These are phyloP conservation scores for Numenius arquata DNA, from an alignment of 2,113 vertebrate species.

Conservation along the genomic window DNA sequence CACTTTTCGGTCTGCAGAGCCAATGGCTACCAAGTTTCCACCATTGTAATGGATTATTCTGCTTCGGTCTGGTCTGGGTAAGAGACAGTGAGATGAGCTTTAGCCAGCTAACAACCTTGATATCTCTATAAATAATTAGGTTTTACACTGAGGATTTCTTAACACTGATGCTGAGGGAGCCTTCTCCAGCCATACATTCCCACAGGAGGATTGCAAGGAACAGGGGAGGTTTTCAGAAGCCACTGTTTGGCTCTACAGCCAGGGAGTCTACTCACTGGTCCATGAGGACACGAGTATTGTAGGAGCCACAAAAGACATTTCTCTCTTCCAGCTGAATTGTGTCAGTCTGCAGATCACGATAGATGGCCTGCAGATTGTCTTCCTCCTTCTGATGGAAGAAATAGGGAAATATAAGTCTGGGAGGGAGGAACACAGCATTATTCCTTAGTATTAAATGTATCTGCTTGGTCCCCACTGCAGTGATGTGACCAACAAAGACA, in stretches of 20 bases:
- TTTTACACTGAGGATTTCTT: neutral
- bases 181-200: neutral
- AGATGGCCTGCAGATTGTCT: slow-evolving; percentile 64
- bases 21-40: slow-evolving; percentile 72
- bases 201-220: neutral
- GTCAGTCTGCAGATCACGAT: slow-evolving; percentile 71
- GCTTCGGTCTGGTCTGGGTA: slow-evolving; percentile 72
- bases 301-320: slow-evolving; percentile 87
- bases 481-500: neutral
- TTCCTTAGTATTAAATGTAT: fast-evolving
- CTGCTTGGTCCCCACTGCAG: neutral
- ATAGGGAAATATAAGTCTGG: neutral
- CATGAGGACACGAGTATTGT: slow-evolving; percentile 74
- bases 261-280: slow-evolving; percentile 70
- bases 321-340: slow-evolving; percentile 83
- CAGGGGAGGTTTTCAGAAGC: neutral
- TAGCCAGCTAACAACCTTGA: too few relatives aligned
- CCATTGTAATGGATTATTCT: slow-evolving; percentile 82
- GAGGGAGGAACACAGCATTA: neutral
- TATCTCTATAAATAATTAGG: neutral
- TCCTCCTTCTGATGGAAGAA: slow-evolving; percentile 5
- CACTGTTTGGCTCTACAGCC: neutral
- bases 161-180: neutral
- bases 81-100: neutral
- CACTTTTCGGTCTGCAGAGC: slow-evolving; percentile 74